Conservation (phyloP, 2,113 vertebrate genomes). For the Mesoclemmys tuberculata region DNA sequence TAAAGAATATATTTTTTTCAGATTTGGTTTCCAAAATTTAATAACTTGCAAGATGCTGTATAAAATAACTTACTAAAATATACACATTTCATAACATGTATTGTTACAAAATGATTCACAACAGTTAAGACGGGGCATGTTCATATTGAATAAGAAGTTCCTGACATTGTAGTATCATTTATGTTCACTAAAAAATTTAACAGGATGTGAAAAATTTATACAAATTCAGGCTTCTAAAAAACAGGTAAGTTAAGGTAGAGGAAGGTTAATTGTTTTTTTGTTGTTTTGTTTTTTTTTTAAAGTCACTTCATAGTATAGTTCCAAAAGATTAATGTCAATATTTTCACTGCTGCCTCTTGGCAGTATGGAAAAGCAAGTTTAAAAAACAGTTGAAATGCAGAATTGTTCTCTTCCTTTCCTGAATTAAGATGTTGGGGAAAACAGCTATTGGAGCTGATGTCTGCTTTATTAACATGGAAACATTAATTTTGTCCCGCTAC, state of each 20-base stretch:
- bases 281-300: too few relatives aligned
- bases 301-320: background rate
- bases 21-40: background rate
- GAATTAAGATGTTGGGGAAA: background rate
- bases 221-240: background rate
- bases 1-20: background rate
- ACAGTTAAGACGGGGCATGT: background rate
- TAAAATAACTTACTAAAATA: background rate
- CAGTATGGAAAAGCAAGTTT: background rate
- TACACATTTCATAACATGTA: background rate
- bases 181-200: background rate
- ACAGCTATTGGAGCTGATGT: rapidly evolving
- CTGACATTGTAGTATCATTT: rapidly evolving
- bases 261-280: background rate
- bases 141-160: background rate
- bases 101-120: background rate
- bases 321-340: background rate
- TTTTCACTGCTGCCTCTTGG: background rate
- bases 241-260: background rate
- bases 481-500: background rate
- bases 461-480: background rate
- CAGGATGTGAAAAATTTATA: background rate
- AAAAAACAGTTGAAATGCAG: background rate
- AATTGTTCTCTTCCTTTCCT: background rate
- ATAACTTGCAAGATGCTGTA: background rate